These are phyloP conservation scores for Sphenodon punctatus DNA, from an alignment of 2,797 vertebrate species.

Conservation along the genomic window DNA sequence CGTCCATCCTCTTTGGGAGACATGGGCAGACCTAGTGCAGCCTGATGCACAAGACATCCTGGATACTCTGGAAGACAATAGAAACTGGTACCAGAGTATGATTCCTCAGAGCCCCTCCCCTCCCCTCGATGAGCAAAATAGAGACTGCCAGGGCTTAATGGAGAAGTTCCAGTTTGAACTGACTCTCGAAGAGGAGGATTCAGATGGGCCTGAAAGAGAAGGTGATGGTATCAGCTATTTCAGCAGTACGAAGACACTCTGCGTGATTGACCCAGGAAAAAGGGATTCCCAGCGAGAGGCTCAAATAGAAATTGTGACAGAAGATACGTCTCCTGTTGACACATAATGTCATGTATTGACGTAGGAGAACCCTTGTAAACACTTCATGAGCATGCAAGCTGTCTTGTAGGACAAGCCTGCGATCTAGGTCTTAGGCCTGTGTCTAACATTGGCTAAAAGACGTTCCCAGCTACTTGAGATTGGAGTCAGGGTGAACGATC, in stretches of 20 bases:
- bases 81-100: conserved; percentile 99
- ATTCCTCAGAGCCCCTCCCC: conserved; percentile 97
- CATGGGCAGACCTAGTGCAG: conserved; percentile 97
- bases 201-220: conserved; percentile 84
- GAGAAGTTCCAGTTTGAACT: conserved; percentile 96
- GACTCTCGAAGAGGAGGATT: conserved; percentile 89
- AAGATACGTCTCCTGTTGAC: conserved; percentile 90
- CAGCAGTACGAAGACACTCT: conserved; percentile 76
- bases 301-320: conserved; percentile 86
- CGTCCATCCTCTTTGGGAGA: conserved; percentile 97
- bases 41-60: conserved; percentile 97
- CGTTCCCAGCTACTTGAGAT: conserved; percentile 88
- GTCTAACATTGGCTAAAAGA: conserved; percentile 75
- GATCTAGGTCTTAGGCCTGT: conserved; percentile 79
- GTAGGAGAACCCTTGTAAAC: conserved; percentile 51
- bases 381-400: conserved; percentile 64
- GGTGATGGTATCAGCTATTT: conserved; percentile 75
- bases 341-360: conserved; percentile 81
- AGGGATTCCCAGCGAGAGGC: conserved; percentile 75
- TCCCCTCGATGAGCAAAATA: conserved; percentile 85
- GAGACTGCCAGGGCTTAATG: conserved; percentile 80
- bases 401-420: conserved; percentile 79
- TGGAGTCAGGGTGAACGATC: conserved; percentile 82
- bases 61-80: conserved; percentile 95
- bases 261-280: conserved; percentile 62